phyloP scores from a whole-genome alignment of 2,888 invertebrate species.

The Noctua pronuba region DNA sequence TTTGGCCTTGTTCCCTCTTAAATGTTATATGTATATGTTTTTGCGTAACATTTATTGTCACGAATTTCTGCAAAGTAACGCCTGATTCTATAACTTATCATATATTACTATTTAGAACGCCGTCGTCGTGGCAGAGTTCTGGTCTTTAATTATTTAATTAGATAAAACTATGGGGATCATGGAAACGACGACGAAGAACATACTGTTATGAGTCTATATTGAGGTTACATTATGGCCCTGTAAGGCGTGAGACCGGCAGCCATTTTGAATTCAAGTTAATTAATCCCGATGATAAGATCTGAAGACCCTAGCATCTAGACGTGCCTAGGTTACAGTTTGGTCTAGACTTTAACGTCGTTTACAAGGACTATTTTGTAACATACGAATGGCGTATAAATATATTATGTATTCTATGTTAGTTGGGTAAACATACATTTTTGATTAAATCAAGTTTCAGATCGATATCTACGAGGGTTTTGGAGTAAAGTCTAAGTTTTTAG shows the following conservation, averaged over 20 bases:
- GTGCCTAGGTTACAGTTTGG: slow-evolving; percentile 19
- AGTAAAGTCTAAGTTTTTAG: not conserved
- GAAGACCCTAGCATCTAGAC: slow-evolving; percentile 25
- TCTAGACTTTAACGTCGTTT: slow-evolving; percentile 27
- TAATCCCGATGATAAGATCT: slow-evolving; percentile 56
- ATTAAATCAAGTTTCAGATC: not conserved
- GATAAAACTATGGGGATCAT: too few relatives aligned
- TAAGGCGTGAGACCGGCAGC: slow-evolving; percentile 19
- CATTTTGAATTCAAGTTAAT: slow-evolving; percentile 60
- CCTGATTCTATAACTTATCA: too few relatives aligned
- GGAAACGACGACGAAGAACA: not conserved
- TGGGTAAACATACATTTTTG: not conserved
- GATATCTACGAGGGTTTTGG: not conserved
- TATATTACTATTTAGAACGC: too few relatives aligned
- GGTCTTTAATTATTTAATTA: too few relatives aligned
- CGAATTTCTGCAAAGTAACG: too few relatives aligned
- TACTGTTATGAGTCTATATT: slow-evolving; percentile 28
- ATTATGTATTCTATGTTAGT: not conserved
- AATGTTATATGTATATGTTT: too few relatives aligned
- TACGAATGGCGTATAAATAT: not conserved
- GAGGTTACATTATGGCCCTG: slow-evolving; percentile 28
- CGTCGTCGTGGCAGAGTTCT: too few relatives aligned
- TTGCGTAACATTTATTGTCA: too few relatives aligned
- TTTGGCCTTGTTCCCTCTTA: too few relatives aligned
- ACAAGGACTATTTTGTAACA: slow-evolving; percentile 13